Percentiles rank a stretch among this genome's conserved stretches.
Evolutionary conservation across 1,140 invertebrate genomes (phyloP).

Genomic region (Drosophila sechellia): DNA sequence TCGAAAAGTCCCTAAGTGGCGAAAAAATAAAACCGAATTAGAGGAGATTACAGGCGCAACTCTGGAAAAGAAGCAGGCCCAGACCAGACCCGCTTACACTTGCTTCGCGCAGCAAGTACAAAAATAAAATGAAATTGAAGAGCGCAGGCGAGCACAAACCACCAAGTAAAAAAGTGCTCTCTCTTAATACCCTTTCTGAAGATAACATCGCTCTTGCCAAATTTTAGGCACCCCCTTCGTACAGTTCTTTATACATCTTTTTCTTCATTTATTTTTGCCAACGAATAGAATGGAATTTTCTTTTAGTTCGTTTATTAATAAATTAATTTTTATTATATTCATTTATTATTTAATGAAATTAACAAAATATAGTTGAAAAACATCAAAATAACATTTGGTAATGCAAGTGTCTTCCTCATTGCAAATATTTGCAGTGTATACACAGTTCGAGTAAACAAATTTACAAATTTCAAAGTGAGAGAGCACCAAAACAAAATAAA

Average conservation of each 20-base stretch:
- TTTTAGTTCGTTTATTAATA: no score
- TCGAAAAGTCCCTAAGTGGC: slow-evolving; percentile 6
- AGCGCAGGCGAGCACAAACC: slow-evolving; percentile 35
- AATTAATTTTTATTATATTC: no score
- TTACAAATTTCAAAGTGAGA: background rate
- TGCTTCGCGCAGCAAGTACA: slow-evolving; percentile 64
- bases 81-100: slow-evolving; percentile 38
- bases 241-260: no score
- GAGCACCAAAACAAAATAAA: slow-evolving; percentile 57
- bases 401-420: no score
- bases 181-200: background rate
- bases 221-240: background rate
- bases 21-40: slow-evolving; percentile 17
- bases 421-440: background rate
- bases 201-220: background rate
- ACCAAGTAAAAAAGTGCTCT: slow-evolving; percentile 16
- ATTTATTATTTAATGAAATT: no score
- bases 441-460: no score
- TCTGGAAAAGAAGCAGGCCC: slow-evolving; percentile 7
- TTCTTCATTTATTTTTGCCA: no score
- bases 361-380: no score
- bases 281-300: no score
- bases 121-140: slow-evolving; percentile 65
- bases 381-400: no score
- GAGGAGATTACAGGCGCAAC: slow-evolving; percentile 37